phyloP scores from a whole-genome alignment of 2,888 invertebrate species.

The Gnatocerus cornutus region DNA sequence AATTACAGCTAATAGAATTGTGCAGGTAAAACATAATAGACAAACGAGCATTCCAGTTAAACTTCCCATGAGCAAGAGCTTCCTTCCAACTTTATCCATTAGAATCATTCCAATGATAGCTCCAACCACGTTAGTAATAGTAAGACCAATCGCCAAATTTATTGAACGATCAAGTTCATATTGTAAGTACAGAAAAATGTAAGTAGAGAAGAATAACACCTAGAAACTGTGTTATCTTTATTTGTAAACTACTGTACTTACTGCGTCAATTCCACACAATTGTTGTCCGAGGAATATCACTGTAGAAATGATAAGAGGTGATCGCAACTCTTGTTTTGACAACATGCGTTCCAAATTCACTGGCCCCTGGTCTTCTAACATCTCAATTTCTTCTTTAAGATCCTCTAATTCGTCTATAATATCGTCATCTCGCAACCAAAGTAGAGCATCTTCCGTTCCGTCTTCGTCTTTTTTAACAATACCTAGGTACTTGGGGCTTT shows the following conservation, averaged over 20 bases:
- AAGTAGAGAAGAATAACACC: constrained; percentile 19
- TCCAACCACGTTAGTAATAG: background rate
- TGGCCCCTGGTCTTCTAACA: constrained; percentile 4
- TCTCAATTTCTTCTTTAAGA: constrained; percentile 13
- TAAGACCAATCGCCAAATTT: constrained; percentile 9
- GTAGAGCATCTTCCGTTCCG: constrained; percentile 83
- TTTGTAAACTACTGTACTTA: too few species aligned
- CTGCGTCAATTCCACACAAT: constrained; percentile 19
- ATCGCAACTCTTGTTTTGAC: constrained; percentile 12
- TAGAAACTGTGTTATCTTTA: constrained; percentile 9
- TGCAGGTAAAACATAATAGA: background rate
- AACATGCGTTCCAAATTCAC: constrained; percentile 1
- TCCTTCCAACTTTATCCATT: constrained; percentile 24
- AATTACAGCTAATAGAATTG: background rate
- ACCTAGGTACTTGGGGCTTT: constrained; percentile 86
- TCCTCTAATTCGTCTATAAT: constrained; percentile 68
- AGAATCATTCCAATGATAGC: constrained; percentile 1
- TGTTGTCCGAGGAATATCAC: constrained; percentile 27
- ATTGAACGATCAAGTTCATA: background rate
- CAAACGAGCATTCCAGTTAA: constrained; percentile 20
- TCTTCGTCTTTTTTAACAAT: constrained; percentile 80
- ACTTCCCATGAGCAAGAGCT: constrained; percentile 18
- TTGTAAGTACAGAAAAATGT: background rate
- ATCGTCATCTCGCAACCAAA: constrained; percentile 84
- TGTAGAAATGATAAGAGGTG: constrained; percentile 28